A percentile compares a stretch with the other conserved stretches of the same genome.
phyloP scores from a whole-genome alignment of 1,140 invertebrate genomes.

The Drosophila ercepeae region DNA sequence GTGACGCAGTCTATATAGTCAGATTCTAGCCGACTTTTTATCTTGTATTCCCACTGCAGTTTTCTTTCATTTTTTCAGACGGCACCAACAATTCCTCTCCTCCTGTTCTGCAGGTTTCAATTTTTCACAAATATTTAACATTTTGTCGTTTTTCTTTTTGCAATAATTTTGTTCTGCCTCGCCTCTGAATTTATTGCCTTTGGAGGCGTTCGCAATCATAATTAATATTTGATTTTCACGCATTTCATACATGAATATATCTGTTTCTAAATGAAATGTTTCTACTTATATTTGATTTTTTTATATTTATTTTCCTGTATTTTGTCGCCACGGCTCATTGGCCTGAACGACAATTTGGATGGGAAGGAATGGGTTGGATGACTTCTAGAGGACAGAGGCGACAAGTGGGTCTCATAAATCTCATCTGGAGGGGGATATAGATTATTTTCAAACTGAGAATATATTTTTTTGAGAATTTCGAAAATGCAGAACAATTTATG shows the following conservation, averaged over 20 bases:
- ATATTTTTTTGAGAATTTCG: conserved; percentile 18
- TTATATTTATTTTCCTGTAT: conserved; percentile 42
- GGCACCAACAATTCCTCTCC: conserved; percentile 70
- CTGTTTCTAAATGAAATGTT: conserved; percentile 51
- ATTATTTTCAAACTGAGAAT: conserved; percentile 3
- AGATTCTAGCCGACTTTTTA: background rate
- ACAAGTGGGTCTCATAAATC: conserved; percentile 43
- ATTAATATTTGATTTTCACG: conserved; percentile 72
- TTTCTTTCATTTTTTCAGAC: conserved; percentile 68
- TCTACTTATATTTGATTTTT: conserved; percentile 6
- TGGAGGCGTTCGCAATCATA: conserved; percentile 67
- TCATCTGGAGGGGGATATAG: conserved; percentile 8
- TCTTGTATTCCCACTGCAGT: conserved; percentile 28
- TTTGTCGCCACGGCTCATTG: conserved; percentile 51
- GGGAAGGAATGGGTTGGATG: conserved; percentile 12
- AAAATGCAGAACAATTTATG: conserved; percentile 17
- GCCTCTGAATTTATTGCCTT: conserved; percentile 69
- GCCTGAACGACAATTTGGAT: conserved; percentile 37
- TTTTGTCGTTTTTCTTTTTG: conserved; percentile 33
- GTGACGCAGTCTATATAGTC: conserved; percentile 59
- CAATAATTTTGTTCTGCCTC: conserved; percentile 51
- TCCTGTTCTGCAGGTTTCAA: conserved; percentile 50
- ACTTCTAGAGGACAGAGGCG: conserved; percentile 40
- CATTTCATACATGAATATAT: conserved; percentile 47
- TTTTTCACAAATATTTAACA: conserved; percentile 36